phyloP scores from a whole-genome alignment of 30 jellyfish, hydroid and myxozoan genomes.

The Haliclystus octoradiatus region DNA sequence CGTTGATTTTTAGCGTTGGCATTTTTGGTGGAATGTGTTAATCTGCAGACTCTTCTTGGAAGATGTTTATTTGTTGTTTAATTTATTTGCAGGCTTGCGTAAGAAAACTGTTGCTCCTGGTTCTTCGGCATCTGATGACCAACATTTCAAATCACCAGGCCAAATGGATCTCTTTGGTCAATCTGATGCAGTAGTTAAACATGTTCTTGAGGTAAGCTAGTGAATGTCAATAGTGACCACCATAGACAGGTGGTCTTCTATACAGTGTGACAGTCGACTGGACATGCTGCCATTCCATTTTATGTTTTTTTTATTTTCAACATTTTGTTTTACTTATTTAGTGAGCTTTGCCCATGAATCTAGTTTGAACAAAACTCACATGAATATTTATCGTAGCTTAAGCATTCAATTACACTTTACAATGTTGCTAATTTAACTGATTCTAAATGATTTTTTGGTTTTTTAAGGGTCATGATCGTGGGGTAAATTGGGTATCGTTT shows the following conservation, averaged over 20 bases:
- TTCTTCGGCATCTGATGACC: conserved; percentile 33
- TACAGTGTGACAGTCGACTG: background rate
- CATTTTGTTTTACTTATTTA: background rate
- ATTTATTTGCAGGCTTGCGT: conserved; percentile 43
- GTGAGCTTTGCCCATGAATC: no score
- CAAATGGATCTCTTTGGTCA: conserved; percentile 91
- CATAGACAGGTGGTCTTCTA: background rate
- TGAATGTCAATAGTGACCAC: no score
- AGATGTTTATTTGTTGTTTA: background rate
- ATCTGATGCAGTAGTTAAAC: conserved; percentile 94
- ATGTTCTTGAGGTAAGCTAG: conserved; percentile 79
- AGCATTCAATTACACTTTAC: no score
- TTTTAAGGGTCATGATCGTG: conserved; percentile 91
- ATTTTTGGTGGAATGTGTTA: no score
- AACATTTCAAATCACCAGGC: conserved; percentile 50
- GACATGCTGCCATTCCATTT: background rate
- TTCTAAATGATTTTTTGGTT: background rate
- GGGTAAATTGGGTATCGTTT: conserved; percentile 97
- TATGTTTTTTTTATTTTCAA: background rate
- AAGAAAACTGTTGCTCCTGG: conserved; percentile 92
- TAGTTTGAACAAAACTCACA: no score
- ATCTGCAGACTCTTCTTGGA: background rate
- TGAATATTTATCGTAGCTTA: no score
- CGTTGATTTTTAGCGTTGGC: background rate
- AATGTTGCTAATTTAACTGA: no score